phyloP scores from a whole-genome alignment of 2,888 invertebrate genomes.

The Epinotia brunnichana region DNA sequence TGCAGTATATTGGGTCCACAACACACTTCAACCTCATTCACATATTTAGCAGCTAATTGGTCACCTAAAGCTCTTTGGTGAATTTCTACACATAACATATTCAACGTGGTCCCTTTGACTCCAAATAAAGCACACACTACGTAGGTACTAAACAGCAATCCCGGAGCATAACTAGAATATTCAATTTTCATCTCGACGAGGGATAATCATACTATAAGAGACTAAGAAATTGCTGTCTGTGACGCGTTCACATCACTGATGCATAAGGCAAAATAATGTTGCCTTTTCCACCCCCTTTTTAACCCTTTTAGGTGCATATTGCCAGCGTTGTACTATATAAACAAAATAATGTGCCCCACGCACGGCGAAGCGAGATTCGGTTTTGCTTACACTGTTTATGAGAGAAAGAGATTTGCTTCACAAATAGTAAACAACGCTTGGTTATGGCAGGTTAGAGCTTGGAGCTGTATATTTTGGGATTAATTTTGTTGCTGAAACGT shows the following conservation, averaged over 20 bases:
- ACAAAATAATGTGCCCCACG: conserved; percentile 34
- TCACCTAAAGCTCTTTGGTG: neutral
- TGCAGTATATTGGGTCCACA: too few species aligned
- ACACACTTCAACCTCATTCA: too few species aligned
- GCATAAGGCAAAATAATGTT: conserved; percentile 46
- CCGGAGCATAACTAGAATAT: conserved; percentile 54
- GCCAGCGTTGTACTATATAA: conserved; percentile 37
- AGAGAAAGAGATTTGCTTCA: conserved; percentile 22
- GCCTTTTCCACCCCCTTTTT: conserved; percentile 36
- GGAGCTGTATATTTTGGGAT: neutral
- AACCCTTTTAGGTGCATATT: conserved; percentile 39
- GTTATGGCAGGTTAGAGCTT: neutral
- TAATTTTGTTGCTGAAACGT: neutral
- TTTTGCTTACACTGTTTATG: conserved; percentile 15
- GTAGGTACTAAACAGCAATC: conserved; percentile 36
- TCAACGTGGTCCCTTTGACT: conserved; percentile 6
- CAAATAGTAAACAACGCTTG: neutral
- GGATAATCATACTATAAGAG: conserved; percentile 51
- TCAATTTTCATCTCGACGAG: conserved; percentile 56
- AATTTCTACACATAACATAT: conserved; percentile 1
- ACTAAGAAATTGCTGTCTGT: conserved; percentile 49
- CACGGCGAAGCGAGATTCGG: conserved; percentile 7
- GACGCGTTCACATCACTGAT: conserved; percentile 52
- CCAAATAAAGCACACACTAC: conserved; percentile 32
- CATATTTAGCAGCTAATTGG: neutral